These are phyloP conservation scores for Anaspis maculata DNA, from an alignment of 2,888 invertebrate genomes.

Conservation along the genomic window DNA sequence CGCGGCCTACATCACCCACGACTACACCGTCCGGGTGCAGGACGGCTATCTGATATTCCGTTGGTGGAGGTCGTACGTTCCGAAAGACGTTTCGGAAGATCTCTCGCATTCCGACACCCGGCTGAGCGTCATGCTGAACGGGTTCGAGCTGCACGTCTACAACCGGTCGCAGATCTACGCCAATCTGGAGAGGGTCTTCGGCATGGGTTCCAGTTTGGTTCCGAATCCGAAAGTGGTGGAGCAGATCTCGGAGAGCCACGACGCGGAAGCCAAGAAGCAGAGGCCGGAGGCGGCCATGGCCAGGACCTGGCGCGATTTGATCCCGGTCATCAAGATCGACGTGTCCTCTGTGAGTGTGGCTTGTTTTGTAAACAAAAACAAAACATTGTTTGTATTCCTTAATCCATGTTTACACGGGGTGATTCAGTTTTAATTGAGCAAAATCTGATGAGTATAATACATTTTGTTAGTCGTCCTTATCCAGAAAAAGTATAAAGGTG, in stretches of 20 bases:
- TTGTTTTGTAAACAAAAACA: too few relatives aligned
- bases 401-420: slow-evolving; percentile 2
- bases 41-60: slow-evolving; percentile 96
- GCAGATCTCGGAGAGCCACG: slow-evolving; percentile 22
- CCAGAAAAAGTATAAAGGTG: too few relatives aligned
- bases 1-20: slow-evolving; percentile 87
- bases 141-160: slow-evolving; percentile 91
- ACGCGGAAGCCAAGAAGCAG: slow-evolving; percentile 35
- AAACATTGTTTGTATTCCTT: slow-evolving; percentile 1
- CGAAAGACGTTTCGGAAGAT: slow-evolving; percentile 80
- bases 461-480: too few relatives aligned
- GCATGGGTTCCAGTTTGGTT: slow-evolving; percentile 70
- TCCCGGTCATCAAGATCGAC: slow-evolving; percentile 93
- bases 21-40: slow-evolving; percentile 86
- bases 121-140: slow-evolving; percentile 83
- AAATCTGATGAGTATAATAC: too few relatives aligned
- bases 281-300: slow-evolving; percentile 78
- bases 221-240: slow-evolving; percentile 37
- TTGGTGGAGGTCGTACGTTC: slow-evolving; percentile 95
- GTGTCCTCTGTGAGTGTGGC: slow-evolving; percentile 64
- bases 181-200: slow-evolving; percentile 80
- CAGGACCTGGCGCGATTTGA: slow-evolving; percentile 88
- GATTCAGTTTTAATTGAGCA: too few relatives aligned
- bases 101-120: slow-evolving; percentile 91
- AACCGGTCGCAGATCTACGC: slow-evolving; percentile 85